Conservation (phyloP, 2,113 vertebrate genomes). For the Cryptotis parvus region DNA sequence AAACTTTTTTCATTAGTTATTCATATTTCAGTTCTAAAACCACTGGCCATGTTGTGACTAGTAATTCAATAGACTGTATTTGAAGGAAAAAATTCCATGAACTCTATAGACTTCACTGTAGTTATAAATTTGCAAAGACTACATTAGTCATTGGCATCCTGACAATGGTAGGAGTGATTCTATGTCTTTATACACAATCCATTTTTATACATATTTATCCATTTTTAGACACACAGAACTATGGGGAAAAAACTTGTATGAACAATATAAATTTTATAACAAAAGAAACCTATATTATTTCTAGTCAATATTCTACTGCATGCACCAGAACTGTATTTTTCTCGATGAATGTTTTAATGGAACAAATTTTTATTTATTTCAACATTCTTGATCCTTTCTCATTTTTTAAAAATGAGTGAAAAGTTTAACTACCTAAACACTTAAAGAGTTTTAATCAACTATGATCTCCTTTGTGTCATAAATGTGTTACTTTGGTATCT, state of each 20-base stretch:
- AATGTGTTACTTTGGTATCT: background rate
- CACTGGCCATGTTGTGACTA: background rate
- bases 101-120: background rate
- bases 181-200: background rate
- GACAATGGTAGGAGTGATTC: constrained; percentile 29
- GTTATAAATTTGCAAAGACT: constrained; percentile 46
- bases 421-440: background rate
- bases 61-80: constrained; percentile 18
- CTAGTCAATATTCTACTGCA: background rate
- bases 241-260: constrained; percentile 16
- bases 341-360: background rate
- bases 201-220: constrained; percentile 34
- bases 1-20: constrained; percentile 39
- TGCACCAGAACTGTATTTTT: background rate
- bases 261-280: background rate
- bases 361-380: constrained; percentile 31
- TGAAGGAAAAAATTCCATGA: constrained; percentile 31
- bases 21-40: constrained; percentile 47
- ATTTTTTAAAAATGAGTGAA: no score
- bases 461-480: constrained; percentile 5
- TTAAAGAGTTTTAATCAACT: background rate
- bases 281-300: background rate
- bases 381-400: background rate
- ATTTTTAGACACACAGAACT: constrained; percentile 9
- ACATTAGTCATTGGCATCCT: background rate